These are phyloP conservation scores for Escarpia spicata DNA, from an alignment of 2,888 invertebrate species.

Conservation along the genomic window DNA sequence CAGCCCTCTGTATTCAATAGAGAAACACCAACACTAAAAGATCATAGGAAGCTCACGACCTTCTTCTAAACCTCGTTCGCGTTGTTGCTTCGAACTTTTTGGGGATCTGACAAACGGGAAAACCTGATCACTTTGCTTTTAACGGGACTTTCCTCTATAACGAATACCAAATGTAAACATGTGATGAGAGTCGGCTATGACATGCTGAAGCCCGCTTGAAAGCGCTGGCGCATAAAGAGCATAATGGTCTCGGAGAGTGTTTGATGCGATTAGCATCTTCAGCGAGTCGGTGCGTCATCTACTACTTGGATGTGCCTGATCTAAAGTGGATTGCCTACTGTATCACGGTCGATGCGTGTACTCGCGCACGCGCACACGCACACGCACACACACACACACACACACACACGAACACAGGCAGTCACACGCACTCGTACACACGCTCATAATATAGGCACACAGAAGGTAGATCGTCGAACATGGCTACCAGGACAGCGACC, in stretches of 20 bases:
- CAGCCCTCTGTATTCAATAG: not conserved
- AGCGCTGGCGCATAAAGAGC: not conserved
- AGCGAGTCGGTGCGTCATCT: not conserved
- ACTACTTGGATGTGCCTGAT: not conserved
- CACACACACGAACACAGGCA: not conserved
- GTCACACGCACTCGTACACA: not conserved
- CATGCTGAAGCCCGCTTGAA: not conserved
- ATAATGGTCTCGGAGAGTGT: not conserved
- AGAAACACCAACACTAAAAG: not conserved
- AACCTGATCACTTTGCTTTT: not conserved
- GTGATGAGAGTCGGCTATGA: not conserved
- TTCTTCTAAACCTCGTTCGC: not conserved
- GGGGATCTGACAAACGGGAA: not conserved
- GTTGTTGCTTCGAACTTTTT: not conserved
- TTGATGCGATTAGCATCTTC: not conserved
- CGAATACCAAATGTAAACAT: not conserved
- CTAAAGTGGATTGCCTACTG: not conserved
- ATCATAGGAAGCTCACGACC: not conserved
- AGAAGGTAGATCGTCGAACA: too few species aligned
- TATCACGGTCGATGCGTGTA: not conserved
- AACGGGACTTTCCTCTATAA: not conserved
- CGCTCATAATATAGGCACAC: too few species aligned
- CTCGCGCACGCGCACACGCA: not conserved
- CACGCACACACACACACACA: not conserved
- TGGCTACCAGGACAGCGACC: too few species aligned